A percentile compares a stretch with the other conserved stretches of the same genome.
These are phyloP conservation scores for Edolisoma coerulescens DNA, from an alignment of 2,113 vertebrate species.

Conservation along the genomic window DNA sequence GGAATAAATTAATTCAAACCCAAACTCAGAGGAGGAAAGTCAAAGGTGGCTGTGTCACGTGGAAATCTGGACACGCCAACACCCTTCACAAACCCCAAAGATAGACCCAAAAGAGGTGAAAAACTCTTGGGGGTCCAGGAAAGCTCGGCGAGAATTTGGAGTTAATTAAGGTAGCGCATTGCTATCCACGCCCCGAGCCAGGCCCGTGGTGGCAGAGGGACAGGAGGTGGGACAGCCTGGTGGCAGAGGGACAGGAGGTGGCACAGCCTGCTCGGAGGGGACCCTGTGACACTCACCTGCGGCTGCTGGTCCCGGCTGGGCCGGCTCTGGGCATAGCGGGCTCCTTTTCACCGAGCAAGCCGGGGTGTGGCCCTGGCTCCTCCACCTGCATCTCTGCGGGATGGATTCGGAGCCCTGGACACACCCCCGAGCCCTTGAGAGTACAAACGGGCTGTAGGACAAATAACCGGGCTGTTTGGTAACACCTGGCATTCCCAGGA, in stretches of 20 bases:
- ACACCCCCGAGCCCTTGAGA: not conserved
- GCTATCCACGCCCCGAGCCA: no score
- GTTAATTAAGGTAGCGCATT: not conserved
- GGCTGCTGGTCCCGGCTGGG: not conserved
- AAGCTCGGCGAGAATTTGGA: not conserved
- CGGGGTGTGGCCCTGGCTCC: not conserved
- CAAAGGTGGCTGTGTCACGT: not conserved
- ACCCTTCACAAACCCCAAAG: not conserved
- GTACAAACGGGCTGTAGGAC: not conserved
- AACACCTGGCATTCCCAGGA: not conserved
- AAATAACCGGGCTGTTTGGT: not conserved
- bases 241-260: not conserved
- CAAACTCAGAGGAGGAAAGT: not conserved
- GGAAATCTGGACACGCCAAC: rapidly evolving
- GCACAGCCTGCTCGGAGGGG: rapidly evolving
- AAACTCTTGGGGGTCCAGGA: not conserved
- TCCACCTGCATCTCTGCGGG: not conserved
- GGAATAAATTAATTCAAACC: not conserved
- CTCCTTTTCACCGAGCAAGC: constrained; percentile 15
- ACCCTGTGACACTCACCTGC: not conserved
- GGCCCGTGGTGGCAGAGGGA: not conserved
- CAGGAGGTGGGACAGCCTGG: not conserved
- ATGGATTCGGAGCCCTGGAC: not conserved
- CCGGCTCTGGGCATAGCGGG: not conserved
- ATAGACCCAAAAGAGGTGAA: not conserved